These are phyloP conservation scores for Iselma pallidipennis DNA, from an alignment of 2,888 invertebrate species.

Conservation along the genomic window DNA sequence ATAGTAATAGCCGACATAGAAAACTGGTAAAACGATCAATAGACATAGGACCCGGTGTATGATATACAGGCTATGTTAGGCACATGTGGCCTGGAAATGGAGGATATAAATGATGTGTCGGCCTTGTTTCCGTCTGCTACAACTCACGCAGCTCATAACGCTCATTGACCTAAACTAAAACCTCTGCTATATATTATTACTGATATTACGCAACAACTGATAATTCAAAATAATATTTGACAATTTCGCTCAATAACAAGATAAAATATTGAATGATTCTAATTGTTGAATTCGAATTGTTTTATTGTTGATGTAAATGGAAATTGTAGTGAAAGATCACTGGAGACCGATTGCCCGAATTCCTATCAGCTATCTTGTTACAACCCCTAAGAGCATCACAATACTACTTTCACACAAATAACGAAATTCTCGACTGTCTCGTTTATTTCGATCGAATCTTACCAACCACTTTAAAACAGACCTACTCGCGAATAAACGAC, in stretches of 20 bases:
- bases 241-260: not conserved
- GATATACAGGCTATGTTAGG: slow-evolving; percentile 36
- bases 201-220: slow-evolving; percentile 23
- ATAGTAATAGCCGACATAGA: too few relatives aligned
- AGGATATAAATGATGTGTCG: slow-evolving; percentile 44
- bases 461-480: not conserved
- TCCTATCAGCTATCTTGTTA: not conserved
- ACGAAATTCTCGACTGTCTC: slow-evolving; percentile 1
- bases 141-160: slow-evolving; percentile 41
- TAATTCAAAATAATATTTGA: not conserved
- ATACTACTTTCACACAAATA: slow-evolving; percentile 1
- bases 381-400: not conserved
- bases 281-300: not conserved
- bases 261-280: not conserved
- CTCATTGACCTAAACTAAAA: slow-evolving; percentile 40
- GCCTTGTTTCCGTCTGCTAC: slow-evolving; percentile 40
- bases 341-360: not conserved
- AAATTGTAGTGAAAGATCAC: not conserved
- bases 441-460: not conserved
- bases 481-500: not conserved
- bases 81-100: slow-evolving; percentile 39
- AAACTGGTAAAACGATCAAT: slow-evolving; percentile 10
- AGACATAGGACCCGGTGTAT: slow-evolving; percentile 27
- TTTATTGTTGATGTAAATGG: not conserved
- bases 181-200: slow-evolving; percentile 33